Base-by-base conservation (phyloP, 2,113 vertebrate species). In the Nymphicus hollandicus region DNA sequence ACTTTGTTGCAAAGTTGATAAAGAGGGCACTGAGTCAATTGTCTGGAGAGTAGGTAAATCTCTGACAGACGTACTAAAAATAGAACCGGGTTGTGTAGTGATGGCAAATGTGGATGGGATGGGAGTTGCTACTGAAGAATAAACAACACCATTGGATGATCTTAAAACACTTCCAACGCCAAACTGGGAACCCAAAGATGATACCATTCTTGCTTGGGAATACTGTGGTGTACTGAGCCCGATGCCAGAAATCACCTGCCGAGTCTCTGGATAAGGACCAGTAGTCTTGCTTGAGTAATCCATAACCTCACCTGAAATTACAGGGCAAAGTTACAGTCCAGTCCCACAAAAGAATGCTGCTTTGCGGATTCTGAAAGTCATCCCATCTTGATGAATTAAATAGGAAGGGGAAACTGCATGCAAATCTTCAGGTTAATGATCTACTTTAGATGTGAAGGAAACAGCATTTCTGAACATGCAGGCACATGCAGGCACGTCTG, bases 271-370 rank as follows among this genome's bases (percentile, higher is more conserved):
- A 96, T 99, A 98, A 85, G 96, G 68, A 98, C 98, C 98, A 98
- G 98, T 97, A 80, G 98, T 98, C 99, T 99, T 99, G 98, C 98
- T 99, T 98, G 99, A 99, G 97, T 99, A 99, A 98, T 99, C 99
- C 98, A 99, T 98, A 97, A 99, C 98, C 98, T 99, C 99, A 99
- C 99, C 99, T 99, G 99, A 98, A 99, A 99, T 97, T 98, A 98
- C 93, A 98, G 98, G 98, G 98, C 97, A 99, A 94, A 99, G 83
- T 98, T 98, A 98, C 82, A 98, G 98, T 98, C 99, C 98, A 98
- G 97, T 98, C 97, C 86, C 95, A 93, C 97, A 92, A 97, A 97
- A 97, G 93, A 97, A 97, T 58, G 91, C n/a, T 92, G 96, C 88
- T 96, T 96, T 94, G 33, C 20, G 96, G 93, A 95, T 96, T 91